A percentile compares a stretch with the other conserved stretches of the same genome.
phyloP scores from a whole-genome alignment of 2,888 invertebrate genomes.

The Lithosia quadra region DNA sequence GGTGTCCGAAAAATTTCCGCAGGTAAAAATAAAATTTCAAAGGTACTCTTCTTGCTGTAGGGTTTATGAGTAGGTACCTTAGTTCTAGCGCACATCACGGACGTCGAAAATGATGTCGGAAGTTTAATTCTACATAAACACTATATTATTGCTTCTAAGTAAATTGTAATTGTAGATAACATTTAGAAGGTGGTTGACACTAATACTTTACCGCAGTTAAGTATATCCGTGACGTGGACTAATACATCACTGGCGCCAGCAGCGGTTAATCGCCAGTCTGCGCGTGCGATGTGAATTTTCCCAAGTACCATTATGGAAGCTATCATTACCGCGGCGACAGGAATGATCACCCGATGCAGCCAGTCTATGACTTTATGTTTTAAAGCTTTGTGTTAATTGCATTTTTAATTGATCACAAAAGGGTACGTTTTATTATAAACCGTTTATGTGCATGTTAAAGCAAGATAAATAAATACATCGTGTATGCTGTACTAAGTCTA shows the following conservation, averaged over 20 bases:
- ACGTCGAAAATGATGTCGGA: no score
- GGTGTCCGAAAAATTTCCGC: no score
- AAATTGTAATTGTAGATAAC: constrained; percentile 27
- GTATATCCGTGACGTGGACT: constrained; percentile 77
- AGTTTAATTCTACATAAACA: neutral
- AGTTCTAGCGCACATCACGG: no score
- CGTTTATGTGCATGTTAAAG: constrained; percentile 6
- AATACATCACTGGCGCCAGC: constrained; percentile 81
- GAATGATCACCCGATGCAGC: constrained; percentile 70
- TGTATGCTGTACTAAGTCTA: constrained; percentile 53
- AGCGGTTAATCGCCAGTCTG: constrained; percentile 76
- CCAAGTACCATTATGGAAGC: constrained; percentile 79
- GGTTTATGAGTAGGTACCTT: no score
- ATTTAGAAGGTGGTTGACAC: constrained; percentile 55
- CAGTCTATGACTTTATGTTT: constrained; percentile 63
- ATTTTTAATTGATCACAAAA: constrained; percentile 57
- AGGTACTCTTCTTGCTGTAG: no score
- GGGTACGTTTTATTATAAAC: constrained; percentile 6
- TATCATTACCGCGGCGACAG: constrained; percentile 82
- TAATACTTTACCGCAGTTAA: constrained; percentile 61
- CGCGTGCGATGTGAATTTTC: constrained; percentile 81
- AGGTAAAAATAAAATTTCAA: no score
- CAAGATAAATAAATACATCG: neutral
- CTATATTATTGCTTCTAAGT: constrained; percentile 29
- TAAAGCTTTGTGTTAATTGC: constrained; percentile 59